Conservation (phyloP, 2,113 vertebrate genomes). For the Upupa epops region DNA sequence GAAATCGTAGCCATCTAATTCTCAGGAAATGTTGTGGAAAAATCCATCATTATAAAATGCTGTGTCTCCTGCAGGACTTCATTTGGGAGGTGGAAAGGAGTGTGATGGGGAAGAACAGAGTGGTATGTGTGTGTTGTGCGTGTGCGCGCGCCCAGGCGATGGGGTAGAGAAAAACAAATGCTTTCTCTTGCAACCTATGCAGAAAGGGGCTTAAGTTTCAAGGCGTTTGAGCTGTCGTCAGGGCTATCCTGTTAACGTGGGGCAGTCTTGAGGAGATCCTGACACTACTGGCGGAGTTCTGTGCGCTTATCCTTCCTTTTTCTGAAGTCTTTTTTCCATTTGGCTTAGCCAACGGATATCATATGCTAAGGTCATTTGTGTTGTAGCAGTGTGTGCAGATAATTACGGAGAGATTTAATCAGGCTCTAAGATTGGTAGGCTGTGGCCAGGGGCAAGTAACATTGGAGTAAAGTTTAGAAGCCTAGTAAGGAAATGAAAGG, state of each 20-base stretch:
- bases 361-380: slow-evolving; percentile 49
- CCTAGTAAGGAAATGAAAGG: not conserved
- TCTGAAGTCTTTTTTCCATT: slow-evolving; percentile 33
- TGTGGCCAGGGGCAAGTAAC: slow-evolving; percentile 48
- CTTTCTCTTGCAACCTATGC: not conserved
- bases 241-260: not conserved
- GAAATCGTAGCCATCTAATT: not conserved
- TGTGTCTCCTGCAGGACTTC: not conserved
- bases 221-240: not conserved
- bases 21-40: not conserved
- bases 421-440: not conserved
- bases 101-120: not conserved
- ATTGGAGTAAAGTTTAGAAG: slow-evolving; percentile 27
- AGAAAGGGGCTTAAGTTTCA: not conserved
- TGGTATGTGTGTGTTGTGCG: not conserved
- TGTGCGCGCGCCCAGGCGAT: too few relatives aligned
- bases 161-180: not conserved
- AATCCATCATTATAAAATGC: not conserved
- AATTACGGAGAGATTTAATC: slow-evolving; percentile 33
- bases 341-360: slow-evolving; percentile 39
- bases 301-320: slow-evolving; percentile 38
- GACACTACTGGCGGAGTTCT: not conserved
- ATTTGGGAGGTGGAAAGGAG: not conserved
- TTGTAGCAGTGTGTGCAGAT: slow-evolving; percentile 17
- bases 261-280: slow-evolving; percentile 9